Evolutionary conservation across 2,797 vertebrate species (phyloP).

Genomic region (Peromyscus attwateri): DNA sequence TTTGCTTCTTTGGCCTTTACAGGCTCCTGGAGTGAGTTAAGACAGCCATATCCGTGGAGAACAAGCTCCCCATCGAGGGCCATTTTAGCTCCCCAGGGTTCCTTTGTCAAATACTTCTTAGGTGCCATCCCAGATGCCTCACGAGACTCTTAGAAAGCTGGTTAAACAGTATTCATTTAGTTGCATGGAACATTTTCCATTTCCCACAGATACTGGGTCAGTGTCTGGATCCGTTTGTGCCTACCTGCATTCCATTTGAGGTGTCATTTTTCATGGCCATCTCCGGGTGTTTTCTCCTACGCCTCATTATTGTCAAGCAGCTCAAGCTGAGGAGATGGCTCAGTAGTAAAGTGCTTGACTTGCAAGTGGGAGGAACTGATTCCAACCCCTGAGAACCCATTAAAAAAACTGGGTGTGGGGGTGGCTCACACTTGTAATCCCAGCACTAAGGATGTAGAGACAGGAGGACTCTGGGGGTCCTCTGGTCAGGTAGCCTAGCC

Average conservation of each 20-base stretch:
- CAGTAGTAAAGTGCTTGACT: neutral
- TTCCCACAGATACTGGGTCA: neutral
- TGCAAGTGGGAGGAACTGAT: neutral
- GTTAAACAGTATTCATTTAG: neutral
- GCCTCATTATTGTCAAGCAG: neutral
- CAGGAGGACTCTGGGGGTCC: neutral
- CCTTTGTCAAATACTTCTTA: constrained; percentile 31
- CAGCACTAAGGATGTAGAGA: neutral
- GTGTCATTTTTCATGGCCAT: neutral
- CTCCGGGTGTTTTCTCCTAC: neutral
- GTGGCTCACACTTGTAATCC: neutral
- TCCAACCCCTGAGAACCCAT: neutral
- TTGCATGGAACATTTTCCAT: neutral
- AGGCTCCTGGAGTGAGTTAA: neutral
- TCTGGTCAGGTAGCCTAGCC: neutral
- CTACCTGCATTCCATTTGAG: neutral
- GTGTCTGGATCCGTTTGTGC: neutral
- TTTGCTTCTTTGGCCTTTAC: neutral
- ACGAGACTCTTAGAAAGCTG: neutral
- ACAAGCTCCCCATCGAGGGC: neutral
- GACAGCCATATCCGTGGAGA: neutral
- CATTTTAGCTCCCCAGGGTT: neutral
- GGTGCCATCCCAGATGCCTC: neutral
- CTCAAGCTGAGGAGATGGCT: neutral
- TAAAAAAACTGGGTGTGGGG: neutral